Evolutionary conservation across 2,113 vertebrate genomes (phyloP).

Genomic region (Riparia riparia): DNA sequence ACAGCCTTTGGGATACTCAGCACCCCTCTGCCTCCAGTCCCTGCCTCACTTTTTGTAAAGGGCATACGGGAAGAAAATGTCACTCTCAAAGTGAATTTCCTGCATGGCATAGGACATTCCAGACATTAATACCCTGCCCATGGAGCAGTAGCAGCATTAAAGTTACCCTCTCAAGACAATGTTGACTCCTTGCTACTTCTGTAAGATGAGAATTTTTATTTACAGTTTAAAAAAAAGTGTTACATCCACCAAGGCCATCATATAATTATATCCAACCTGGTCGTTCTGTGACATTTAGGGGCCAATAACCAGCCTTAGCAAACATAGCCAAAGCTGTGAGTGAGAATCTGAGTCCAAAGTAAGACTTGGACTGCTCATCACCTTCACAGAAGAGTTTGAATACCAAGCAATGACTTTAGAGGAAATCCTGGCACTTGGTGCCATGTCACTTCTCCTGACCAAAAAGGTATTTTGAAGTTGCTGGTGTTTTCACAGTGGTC

Average conservation of each 20-base stretch:
- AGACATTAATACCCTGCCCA: background rate
- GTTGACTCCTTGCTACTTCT: background rate
- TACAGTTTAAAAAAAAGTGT: background rate
- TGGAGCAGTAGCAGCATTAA: background rate
- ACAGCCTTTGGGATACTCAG: background rate
- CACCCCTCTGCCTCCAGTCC: background rate
- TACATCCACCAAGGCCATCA: background rate
- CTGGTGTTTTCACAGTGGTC: background rate
- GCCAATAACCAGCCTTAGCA: background rate
- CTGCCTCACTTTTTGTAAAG: background rate
- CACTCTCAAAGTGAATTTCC: background rate
- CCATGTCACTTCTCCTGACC: background rate
- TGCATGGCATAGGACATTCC: background rate
- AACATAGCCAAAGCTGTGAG: background rate
- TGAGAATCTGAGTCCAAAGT: too few species aligned
- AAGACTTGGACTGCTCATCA: background rate
- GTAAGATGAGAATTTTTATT: background rate
- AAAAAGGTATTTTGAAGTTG: background rate
- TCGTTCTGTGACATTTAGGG: background rate
- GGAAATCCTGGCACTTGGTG: background rate
- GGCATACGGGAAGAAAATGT: background rate
- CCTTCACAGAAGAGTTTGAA: background rate
- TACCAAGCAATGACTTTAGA: background rate
- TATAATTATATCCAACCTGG: background rate
- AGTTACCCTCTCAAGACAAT: background rate